Conservation (phyloP, 2,113 vertebrate genomes). For the Ictidomys tridecemlineatus region DNA sequence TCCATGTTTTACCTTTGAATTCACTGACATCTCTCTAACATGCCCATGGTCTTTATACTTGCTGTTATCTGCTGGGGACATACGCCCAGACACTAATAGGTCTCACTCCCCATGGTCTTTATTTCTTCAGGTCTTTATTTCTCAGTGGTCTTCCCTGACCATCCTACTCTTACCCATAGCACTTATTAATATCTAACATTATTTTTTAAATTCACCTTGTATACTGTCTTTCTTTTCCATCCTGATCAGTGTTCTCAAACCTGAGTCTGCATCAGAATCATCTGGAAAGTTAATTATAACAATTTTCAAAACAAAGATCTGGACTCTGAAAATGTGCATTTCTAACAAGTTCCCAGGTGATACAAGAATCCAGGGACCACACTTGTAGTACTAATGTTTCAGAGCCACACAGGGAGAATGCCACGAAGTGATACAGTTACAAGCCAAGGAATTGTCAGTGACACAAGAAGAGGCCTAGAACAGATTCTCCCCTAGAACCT, state of each 20-base stretch:
- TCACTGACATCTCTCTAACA: not conserved
- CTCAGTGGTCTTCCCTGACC: not conserved
- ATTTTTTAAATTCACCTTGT: not conserved
- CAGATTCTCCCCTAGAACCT: not conserved
- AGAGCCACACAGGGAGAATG: not conserved
- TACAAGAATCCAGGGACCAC: not conserved
- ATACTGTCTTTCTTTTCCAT: not conserved
- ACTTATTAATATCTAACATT: not conserved
- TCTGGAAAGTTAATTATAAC: not conserved
- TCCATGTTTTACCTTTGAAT: not conserved
- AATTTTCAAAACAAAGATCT: not conserved
- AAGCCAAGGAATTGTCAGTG: not conserved
- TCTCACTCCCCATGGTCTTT: not conserved
- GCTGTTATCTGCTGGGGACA: not conserved
- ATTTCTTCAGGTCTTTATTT: not conserved
- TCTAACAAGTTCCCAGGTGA: not conserved
- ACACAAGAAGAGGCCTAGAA: not conserved
- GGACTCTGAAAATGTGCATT: not conserved
- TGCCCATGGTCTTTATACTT: not conserved
- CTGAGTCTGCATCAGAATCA: not conserved
- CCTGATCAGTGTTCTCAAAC: constrained; percentile 9
- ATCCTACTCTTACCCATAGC: not conserved
- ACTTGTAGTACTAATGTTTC: not conserved
- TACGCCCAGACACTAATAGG: not conserved
- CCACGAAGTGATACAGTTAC: not conserved